Evolutionary conservation across 2,888 invertebrate genomes (phyloP), one percentile per base, ranked within the genome.

Genomic region (Limenitis camilla): DNA sequence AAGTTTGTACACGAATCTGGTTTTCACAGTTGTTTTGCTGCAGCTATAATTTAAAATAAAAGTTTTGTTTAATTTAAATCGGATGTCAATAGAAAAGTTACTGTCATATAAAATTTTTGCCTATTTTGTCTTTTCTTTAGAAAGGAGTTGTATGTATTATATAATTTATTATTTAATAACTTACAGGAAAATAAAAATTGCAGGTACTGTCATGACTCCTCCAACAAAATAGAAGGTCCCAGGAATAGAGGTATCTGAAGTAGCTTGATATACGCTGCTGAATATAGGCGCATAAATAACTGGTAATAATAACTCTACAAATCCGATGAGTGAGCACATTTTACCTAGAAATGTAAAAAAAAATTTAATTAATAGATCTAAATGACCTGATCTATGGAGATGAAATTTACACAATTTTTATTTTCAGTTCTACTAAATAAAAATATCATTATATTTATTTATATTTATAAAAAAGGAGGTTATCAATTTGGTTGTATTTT

Each of bases 321-420:
- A 82, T 0, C 89, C 90, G 44, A 90, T 85, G 6, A 91, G 64
- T 0, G 90, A 90, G 56, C 81, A 83, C 67, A 90, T 85, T 75
- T 89, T 89, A 27, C 88, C 89, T 87, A 76, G 32, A 82, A 81
- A 35, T 6, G 38, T 29, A 35, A 30, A 27, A 52, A n/a, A 10
- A 49, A 4, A 29, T 6, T 6, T 5, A 10, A 47, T 47, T 9
- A n/a, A 9, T 32, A 39, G 31, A 31, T 29, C 1, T 11, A 28
- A 29, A 28, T 40, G 29, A 19, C 9, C n/a, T n/a, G n/a, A n/a
- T n/a, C n/a, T n/a, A n/a, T n/a, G n/a, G n/a, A n/a, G n/a, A n/a
- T n/a, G n/a, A n/a, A n/a, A n/a, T n/a, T n/a, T n/a, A n/a, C n/a
- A n/a, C n/a, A n/a, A n/a, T n/a, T n/a, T n/a, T n/a, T n/a, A n/a